Evolutionary conservation across 2,797 vertebrate species (phyloP).

Genomic region (Molossus molossus): DNA sequence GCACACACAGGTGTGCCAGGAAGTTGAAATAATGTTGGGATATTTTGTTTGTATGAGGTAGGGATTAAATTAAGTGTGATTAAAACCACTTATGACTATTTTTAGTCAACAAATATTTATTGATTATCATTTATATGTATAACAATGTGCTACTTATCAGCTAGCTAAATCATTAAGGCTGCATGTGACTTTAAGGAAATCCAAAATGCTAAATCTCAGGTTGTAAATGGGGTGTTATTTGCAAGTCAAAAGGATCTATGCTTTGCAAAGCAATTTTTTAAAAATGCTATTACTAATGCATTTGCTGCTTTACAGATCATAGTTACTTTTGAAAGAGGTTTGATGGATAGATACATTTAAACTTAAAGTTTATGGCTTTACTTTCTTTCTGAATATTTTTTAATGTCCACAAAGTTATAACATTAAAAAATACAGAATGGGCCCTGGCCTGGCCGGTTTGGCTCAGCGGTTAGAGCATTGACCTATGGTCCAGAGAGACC

Average conservation of each 20-base stretch:
- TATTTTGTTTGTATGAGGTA: slow-evolving; percentile 75
- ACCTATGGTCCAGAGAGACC: no score
- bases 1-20: background rate
- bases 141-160: slow-evolving; percentile 51
- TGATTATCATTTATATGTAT: slow-evolving; percentile 67
- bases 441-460: no score
- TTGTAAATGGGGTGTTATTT: slow-evolving; percentile 60
- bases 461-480: no score
- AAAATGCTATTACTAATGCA: slow-evolving; percentile 55
- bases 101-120: slow-evolving; percentile 67
- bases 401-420: slow-evolving; percentile 39
- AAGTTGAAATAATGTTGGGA: slow-evolving; percentile 22
- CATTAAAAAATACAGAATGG: background rate
- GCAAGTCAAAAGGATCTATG: slow-evolving; percentile 57
- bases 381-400: slow-evolving; percentile 64
- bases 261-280: slow-evolving; percentile 63
- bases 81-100: slow-evolving; percentile 62
- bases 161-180: slow-evolving; percentile 49
- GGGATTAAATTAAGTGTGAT: slow-evolving; percentile 64
- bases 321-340: slow-evolving; percentile 69
- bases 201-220: slow-evolving; percentile 46
- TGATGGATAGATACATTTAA: slow-evolving; percentile 63
- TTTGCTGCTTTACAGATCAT: slow-evolving; percentile 61
- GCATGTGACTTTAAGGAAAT: slow-evolving; percentile 67
- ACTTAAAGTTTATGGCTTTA: slow-evolving; percentile 48